Conservation (phyloP, 2,888 invertebrate species). For the Ectemnius lituratus region DNA sequence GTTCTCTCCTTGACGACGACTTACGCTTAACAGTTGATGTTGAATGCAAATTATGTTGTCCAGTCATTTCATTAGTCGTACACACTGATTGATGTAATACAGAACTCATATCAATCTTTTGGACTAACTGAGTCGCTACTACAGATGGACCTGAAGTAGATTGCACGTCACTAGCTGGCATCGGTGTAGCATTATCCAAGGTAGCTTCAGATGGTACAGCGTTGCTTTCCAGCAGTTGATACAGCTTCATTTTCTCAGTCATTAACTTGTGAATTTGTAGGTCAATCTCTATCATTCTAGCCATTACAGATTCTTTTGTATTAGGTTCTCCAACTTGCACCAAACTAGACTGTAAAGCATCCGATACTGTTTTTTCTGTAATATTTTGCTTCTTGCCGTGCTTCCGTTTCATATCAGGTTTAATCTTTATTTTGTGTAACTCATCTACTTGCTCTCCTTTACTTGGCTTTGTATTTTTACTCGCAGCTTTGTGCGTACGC, state of each 20-base stretch:
- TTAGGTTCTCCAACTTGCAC: conserved; percentile 26
- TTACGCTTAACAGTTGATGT: conserved; percentile 30
- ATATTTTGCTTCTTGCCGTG: conserved; percentile 38
- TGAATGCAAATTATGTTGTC: conserved; percentile 1
- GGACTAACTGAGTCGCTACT: conserved; percentile 38
- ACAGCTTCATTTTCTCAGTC: conserved; percentile 81
- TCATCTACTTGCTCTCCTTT: neutral
- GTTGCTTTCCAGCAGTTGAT: conserved; percentile 78
- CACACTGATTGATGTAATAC: conserved; percentile 18
- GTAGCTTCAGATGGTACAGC: neutral
- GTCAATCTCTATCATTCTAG: conserved; percentile 82
- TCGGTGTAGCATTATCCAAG: too few relatives aligned
- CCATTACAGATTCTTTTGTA: conserved; percentile 71
- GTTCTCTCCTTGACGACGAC: conserved; percentile 27
- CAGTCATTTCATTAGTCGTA: conserved; percentile 16
- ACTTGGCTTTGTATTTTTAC: conserved; percentile 6
- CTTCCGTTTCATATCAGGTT: conserved; percentile 56
- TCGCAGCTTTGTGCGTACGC: neutral
- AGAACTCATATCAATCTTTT: conserved; percentile 28
- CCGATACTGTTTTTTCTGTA: conserved; percentile 54
- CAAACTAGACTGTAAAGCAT: conserved; percentile 31
- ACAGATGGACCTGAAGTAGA: conserved; percentile 13
- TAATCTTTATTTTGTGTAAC: conserved; percentile 59
- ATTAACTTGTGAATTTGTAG: conserved; percentile 80
- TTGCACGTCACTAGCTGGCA: too few relatives aligned